Percentiles rank a stretch among this genome's conserved stretches.
These are phyloP conservation scores for Lasius platythorax DNA, from an alignment of 2,888 invertebrate species.

Conservation along the genomic window DNA sequence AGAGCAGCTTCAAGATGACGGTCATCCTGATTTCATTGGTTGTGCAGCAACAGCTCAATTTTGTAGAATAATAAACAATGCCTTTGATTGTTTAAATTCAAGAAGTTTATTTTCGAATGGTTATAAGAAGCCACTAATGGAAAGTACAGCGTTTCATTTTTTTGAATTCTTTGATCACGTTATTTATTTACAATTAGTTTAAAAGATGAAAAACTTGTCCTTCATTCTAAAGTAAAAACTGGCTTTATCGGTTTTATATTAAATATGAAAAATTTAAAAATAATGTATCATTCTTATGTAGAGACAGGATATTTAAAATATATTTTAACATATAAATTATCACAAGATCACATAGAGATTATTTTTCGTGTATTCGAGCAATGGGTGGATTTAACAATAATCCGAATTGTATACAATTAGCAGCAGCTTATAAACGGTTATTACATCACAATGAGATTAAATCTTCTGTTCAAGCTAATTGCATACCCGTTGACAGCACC, in stretches of 20 bases:
- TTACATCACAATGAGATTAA: not conserved
- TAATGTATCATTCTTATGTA: not conserved
- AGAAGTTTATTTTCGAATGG: slow-evolving; percentile 4
- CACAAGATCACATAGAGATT: not conserved
- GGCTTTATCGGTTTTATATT: not conserved
- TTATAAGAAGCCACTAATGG: not conserved
- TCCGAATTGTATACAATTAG: not conserved
- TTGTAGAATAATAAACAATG: not conserved
- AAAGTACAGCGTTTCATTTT: not conserved
- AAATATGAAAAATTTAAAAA: slow-evolving; percentile 1
- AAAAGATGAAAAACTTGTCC: not conserved
- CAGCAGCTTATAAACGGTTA: not conserved
- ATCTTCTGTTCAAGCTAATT: slow-evolving; percentile 18
- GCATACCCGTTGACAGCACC: not conserved
- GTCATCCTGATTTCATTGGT: not conserved
- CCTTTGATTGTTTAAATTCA: not conserved
- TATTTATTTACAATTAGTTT: slow-evolving; percentile 10
- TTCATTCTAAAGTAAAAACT: not conserved
- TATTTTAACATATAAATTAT: not conserved
- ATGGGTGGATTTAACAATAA: slow-evolving; percentile 11
- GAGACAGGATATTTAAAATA: not conserved
- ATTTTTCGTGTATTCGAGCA: not conserved
- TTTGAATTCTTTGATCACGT: slow-evolving; percentile 1
- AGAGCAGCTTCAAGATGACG: not conserved
- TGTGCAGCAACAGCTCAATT: not conserved